A percentile compares a stretch with the other conserved stretches of the same genome.
phyloP scores from a whole-genome alignment of 2,888 invertebrate genomes.

The Liopterus haemorrhoidalis region DNA sequence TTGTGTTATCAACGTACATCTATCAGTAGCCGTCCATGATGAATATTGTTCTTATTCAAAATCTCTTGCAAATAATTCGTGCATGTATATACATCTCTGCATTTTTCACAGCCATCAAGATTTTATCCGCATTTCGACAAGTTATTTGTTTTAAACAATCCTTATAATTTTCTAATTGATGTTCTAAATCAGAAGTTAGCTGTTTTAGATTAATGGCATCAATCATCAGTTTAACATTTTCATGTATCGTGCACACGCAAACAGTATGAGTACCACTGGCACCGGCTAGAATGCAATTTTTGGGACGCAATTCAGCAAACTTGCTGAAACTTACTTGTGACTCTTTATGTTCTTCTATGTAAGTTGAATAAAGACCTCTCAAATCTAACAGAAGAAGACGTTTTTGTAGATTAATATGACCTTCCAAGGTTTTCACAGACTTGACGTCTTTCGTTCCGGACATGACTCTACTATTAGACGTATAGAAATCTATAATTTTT shows the following conservation, averaged over 20 bases:
- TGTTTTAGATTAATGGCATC: conserved; percentile 12
- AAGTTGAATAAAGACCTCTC: conserved; percentile 15
- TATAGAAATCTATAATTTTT: conserved; percentile 16
- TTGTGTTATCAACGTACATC: not conserved
- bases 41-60: not conserved
- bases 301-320: conserved; percentile 20
- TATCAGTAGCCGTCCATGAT: not conserved
- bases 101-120: no score
- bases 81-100: no score
- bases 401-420: conserved; percentile 17
- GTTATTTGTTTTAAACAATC: conserved; percentile 19
- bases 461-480: conserved; percentile 18
- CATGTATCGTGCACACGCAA: conserved; percentile 23
- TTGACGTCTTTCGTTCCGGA: conserved; percentile 23
- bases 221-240: conserved; percentile 21
- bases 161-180: conserved; percentile 12
- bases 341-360: conserved; percentile 14
- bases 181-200: conserved; percentile 8
- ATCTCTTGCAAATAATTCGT: conserved; percentile 1
- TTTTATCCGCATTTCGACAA: conserved; percentile 16
- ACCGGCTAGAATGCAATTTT: conserved; percentile 22
- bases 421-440: conserved; percentile 16
- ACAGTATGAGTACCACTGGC: conserved; percentile 24
- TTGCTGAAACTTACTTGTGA: conserved; percentile 18
- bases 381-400: conserved; percentile 21